Conservation (phyloP, 2,113 vertebrate species). For the Etheostoma spectabile region DNA sequence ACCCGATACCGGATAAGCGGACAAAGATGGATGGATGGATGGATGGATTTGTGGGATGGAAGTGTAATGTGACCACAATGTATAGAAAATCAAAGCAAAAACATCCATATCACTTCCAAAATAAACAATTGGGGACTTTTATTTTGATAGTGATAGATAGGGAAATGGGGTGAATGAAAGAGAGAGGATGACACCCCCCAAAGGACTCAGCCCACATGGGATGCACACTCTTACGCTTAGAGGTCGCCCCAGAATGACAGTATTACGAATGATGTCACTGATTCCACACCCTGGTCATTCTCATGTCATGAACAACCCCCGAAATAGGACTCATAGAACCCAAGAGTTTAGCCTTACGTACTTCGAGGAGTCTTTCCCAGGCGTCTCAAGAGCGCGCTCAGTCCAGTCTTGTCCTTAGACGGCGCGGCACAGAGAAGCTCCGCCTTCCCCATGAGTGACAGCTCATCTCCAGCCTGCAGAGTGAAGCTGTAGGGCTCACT, state of each 20-base stretch:
- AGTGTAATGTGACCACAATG: no score
- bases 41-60: no score
- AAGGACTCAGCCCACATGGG: no score
- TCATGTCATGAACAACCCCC: background rate
- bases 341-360: constrained; percentile 49
- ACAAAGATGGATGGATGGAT: no score
- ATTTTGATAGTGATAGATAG: no score
- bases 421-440: constrained; percentile 96
- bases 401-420: constrained; percentile 93
- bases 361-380: constrained; percentile 89
- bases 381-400: constrained; percentile 90
- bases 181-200: no score
- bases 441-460: constrained; percentile 98
- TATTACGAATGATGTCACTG: background rate
- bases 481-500: constrained; percentile 99
- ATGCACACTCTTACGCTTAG: no score
- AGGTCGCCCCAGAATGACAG: background rate
- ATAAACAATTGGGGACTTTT: no score
- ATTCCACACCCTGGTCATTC: background rate
- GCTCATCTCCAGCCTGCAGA: constrained; percentile 95
- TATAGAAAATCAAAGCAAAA: background rate
- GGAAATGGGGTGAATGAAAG: no score
- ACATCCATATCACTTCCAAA: background rate
- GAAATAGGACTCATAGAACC: background rate
- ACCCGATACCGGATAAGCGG: no score